A percentile compares a stretch with the other conserved stretches of the same genome.
phyloP scores from a whole-genome alignment of 2,888 invertebrate species.

The Mamestra brassicae region DNA sequence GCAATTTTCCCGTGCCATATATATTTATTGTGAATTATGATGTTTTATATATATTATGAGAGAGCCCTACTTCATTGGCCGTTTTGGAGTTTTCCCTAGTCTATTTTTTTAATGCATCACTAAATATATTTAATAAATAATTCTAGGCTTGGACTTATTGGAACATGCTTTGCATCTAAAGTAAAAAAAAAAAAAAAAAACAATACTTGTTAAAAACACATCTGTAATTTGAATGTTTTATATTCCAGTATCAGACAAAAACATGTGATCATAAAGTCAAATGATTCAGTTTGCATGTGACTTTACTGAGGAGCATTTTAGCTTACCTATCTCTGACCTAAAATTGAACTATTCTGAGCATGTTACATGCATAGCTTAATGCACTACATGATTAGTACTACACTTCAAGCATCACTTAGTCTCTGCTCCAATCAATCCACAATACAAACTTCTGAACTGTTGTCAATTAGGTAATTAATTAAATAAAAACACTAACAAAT shows the following conservation, averaged over 20 bases:
- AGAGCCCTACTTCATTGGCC: not conserved
- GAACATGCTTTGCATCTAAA: not conserved
- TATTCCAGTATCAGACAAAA: not conserved
- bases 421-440: slow-evolving; percentile 24
- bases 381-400: slow-evolving; percentile 2
- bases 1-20: too few species aligned
- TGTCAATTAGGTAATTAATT: slow-evolving; percentile 14
- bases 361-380: slow-evolving; percentile 9
- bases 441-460: slow-evolving; percentile 36
- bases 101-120: not conserved
- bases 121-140: slow-evolving; percentile 9
- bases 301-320: not conserved
- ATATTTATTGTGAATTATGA: not conserved
- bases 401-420: slow-evolving; percentile 30
- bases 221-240: not conserved
- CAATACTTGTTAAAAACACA: not conserved
- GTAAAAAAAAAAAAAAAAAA: not conserved
- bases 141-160: not conserved
- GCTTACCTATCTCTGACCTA: not conserved
- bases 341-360: slow-evolving; percentile 3
- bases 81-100: not conserved
- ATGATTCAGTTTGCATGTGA: not conserved
- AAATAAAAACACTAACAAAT: slow-evolving; percentile 57
- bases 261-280: not conserved
- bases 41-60: not conserved